These are phyloP conservation scores for Drosophila nr. perissopoda DNA, from an alignment of 2,888 invertebrate genomes.

Conservation along the genomic window DNA sequence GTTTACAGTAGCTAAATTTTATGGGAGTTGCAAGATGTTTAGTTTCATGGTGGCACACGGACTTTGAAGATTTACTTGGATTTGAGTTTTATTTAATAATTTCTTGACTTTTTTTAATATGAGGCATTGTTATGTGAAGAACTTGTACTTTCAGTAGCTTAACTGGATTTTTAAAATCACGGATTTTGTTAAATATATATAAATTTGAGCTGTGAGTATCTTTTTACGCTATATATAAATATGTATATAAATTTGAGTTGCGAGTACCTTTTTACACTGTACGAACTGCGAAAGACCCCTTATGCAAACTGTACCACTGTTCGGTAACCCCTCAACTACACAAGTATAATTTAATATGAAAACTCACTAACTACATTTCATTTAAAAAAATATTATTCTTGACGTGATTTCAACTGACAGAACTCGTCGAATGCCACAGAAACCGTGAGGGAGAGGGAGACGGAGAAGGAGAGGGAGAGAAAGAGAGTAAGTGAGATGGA, in stretches of 20 bases:
- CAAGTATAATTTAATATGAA: conserved; percentile 18
- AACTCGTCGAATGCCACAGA: not conserved
- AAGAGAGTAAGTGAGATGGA: not conserved
- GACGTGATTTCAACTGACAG: conserved; percentile 52
- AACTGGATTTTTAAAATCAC: not conserved
- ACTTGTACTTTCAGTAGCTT: not conserved
- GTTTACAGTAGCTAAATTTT: conserved; percentile 18
- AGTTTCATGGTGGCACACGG: not conserved
- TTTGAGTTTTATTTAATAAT: not conserved
- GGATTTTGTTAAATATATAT: not conserved
- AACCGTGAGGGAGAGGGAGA: not conserved
- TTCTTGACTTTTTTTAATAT: not conserved
- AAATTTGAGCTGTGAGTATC: not conserved
- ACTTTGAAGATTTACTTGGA: not conserved
- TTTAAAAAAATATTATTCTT: conserved; percentile 35
- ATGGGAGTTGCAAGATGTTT: conserved; percentile 5
- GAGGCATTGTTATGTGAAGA: not conserved
- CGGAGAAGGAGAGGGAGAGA: conserved; percentile 11
- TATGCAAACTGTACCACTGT: conserved; percentile 8
- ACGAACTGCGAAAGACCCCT: not conserved
- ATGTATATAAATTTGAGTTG: not conserved
- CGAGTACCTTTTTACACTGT: not conserved
- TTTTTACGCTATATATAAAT: not conserved
- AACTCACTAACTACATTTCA: conserved; percentile 29
- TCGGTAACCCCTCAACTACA: not conserved